These are phyloP conservation scores for Drosophila melanogaster DNA, from an alignment of 1,140 invertebrate species.

Conservation along the genomic window Release_6_plus_ISO1_MT NC_004354.4:15602501-15603000, in stretches of 20 bases:
- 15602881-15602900: too few species aligned
- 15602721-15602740: background rate
- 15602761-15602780: too few species aligned
- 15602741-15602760: background rate
- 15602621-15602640: conserved; percentile 83
- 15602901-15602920: too few species aligned
- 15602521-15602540: conserved; percentile 54
- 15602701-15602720: background rate
- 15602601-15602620: conserved; percentile 83
- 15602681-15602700: conserved; percentile 34
- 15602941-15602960: conserved; percentile 1
- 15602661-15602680: conserved; percentile 35
- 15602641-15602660: conserved; percentile 82
- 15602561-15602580: conserved; percentile 62
- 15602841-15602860: too few species aligned
- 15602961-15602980: background rate
- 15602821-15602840: too few species aligned
- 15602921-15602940: too few species aligned
- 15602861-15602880: too few species aligned
- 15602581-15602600: conserved; percentile 82
- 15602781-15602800: too few species aligned
- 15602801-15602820: too few species aligned
- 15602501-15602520: conserved; percentile 33
- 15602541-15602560: conserved; percentile 48
- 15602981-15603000: conserved; percentile 15